Conservation (phyloP, 2,113 vertebrate species). For the Cranoglanis bouderius region DNA sequence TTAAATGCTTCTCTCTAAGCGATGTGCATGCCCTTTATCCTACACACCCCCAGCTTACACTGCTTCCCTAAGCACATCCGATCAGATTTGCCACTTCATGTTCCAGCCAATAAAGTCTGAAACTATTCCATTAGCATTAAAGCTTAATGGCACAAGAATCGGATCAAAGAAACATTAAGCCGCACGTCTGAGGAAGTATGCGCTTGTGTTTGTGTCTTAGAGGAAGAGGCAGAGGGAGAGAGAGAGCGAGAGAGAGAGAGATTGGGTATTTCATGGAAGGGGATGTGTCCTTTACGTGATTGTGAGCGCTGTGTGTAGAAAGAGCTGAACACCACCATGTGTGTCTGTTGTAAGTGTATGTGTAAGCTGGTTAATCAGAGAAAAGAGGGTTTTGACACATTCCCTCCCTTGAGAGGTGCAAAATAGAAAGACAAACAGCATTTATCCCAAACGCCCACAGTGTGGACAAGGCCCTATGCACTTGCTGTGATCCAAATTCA, state of each 20-base stretch:
- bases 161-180: constrained; percentile 48
- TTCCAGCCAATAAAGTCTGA: constrained; percentile 41
- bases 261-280: neutral
- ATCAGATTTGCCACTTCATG: constrained; percentile 45
- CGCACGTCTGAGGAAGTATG: constrained; percentile 37
- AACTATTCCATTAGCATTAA: constrained; percentile 50
- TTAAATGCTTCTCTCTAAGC: neutral
- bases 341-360: neutral
- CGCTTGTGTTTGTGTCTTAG: constrained; percentile 48
- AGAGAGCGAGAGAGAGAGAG: constrained; percentile 13
- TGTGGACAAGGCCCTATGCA: neutral
- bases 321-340: constrained; percentile 14
- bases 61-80: constrained; percentile 38
- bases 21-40: constrained; percentile 38
- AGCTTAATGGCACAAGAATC: constrained; percentile 46
- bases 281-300: neutral
- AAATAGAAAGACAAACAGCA: neutral
- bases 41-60: constrained; percentile 25
- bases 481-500: neutral
- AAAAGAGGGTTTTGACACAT: constrained; percentile 36
- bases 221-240: constrained; percentile 53
- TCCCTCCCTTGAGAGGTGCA: neutral
- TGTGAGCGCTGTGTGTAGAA: constrained; percentile 11
- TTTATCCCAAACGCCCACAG: neutral
- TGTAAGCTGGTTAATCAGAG: constrained; percentile 32